Conservation (phyloP, 2,113 vertebrate genomes). For the Nanorana parkeri region DNA sequence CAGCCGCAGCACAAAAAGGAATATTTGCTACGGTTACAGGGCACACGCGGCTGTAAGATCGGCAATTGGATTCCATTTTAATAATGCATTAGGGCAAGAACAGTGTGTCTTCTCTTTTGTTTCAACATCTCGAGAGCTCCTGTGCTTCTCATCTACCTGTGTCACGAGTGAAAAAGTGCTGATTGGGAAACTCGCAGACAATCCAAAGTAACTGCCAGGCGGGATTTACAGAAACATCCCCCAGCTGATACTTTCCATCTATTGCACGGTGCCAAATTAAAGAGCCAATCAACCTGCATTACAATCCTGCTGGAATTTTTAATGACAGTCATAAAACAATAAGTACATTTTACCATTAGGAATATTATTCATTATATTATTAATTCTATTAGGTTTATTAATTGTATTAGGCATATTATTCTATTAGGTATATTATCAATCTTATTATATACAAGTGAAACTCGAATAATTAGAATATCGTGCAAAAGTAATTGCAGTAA, state of each 20-base stretch:
- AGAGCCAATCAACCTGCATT: too few relatives aligned
- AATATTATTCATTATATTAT: too few relatives aligned
- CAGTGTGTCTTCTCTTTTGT: constrained; percentile 44
- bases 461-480: too few relatives aligned
- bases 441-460: too few relatives aligned
- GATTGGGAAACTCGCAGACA: constrained; percentile 18
- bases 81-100: constrained; percentile 40
- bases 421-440: too few relatives aligned
- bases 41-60: constrained; percentile 22
- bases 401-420: too few relatives aligned
- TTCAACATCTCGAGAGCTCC: constrained; percentile 19
- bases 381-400: too few relatives aligned
- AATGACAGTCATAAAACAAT: too few relatives aligned
- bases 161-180: constrained; percentile 30
- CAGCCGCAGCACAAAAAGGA: constrained; percentile 21
- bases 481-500: too few relatives aligned
- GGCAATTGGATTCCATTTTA: constrained; percentile 39
- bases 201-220: neutral
- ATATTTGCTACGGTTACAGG: constrained; percentile 20
- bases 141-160: constrained; percentile 30
- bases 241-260: neutral
- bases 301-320: too few relatives aligned
- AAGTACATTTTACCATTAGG: too few relatives aligned
- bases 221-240: neutral
- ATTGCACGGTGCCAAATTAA: neutral